Conservation (phyloP, 2,888 invertebrate genomes). For the Fissipunctia ypsillon region DNA sequence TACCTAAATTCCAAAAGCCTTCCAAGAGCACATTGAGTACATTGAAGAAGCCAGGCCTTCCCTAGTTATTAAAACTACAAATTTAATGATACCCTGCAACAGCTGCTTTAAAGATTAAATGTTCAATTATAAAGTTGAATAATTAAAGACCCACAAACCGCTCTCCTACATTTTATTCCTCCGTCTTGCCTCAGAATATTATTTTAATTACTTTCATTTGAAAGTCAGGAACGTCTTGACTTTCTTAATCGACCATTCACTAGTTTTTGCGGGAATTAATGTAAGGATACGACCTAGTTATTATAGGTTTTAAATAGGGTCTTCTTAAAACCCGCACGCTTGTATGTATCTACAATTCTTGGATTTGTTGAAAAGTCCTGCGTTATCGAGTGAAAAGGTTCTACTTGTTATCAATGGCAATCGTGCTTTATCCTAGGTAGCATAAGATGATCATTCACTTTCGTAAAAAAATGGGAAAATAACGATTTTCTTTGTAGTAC, state of each 20-base stretch:
- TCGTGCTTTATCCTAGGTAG: too few relatives aligned
- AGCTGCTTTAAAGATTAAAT: constrained; percentile 38
- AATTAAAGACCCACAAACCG: constrained; percentile 48
- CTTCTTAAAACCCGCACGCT: too few relatives aligned
- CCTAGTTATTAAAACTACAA: constrained; percentile 3
- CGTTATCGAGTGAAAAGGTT: background rate
- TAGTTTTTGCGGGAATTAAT: constrained; percentile 4
- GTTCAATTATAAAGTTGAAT: constrained; percentile 49
- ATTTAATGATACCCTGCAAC: constrained; percentile 11
- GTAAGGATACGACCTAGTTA: background rate
- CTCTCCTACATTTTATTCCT: constrained; percentile 30
- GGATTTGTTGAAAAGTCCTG: background rate
- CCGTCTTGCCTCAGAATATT: constrained; percentile 30
- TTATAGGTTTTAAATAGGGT: too few relatives aligned
- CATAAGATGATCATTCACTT: too few relatives aligned
- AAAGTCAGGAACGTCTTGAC: constrained; percentile 20
- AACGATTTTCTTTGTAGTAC: too few relatives aligned
- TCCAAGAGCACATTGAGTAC: too few relatives aligned
- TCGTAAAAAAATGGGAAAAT: too few relatives aligned
- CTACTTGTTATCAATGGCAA: background rate
- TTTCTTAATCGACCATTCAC: constrained; percentile 31
- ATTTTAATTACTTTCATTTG: constrained; percentile 50
- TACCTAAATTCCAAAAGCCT: too few relatives aligned
- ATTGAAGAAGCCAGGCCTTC: background rate
- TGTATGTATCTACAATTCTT: too few relatives aligned